Evolutionary conservation across 2,888 invertebrate genomes (phyloP), one percentile per base, ranked within the genome.

Genomic region (Rhimphoctona megacephalus): DNA sequence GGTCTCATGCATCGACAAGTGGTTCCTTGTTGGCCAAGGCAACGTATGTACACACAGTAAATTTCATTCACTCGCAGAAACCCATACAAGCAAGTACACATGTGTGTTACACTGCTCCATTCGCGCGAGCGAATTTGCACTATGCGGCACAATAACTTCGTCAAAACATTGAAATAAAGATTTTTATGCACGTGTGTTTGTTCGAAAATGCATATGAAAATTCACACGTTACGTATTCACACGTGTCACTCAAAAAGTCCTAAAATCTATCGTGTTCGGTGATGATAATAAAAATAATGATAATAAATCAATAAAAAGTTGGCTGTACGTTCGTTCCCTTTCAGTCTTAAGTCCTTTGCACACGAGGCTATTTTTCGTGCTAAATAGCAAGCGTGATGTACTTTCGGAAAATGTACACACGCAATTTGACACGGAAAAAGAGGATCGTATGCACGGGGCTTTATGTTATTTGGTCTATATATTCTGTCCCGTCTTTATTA

Each of bases 21-120:
- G 85, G 85, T 83, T 86, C 85, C 85, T 86, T 77, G 85, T 86
- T 80, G 83, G 76, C 83, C 70, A 39, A 83, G 76, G 83, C 76
- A 83, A 86, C 57, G 81, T 78, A 49, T 72, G 52, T 66, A 74
- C 77, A 67, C 39, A 74, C 82, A 72, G 74, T 83, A 57, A 76
- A 77, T 72, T 82, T 76, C 83, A 86, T 83, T 86, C 80, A 80
- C 74, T 57, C 36, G 66, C 43, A 7, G 30, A 61, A 17, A 30
- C 30, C 30, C 30, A 57, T 14, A 25, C 11, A 30, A 30, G 9
- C 43, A 25, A 1, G 19, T 9, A 36, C 39, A 49, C 33, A 49
- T 8, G 17, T 52, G 67, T 3, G 66, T 78, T 6, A 17, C 1
- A 33, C 19, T 49, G 49, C 36, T 70, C 54, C 57, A 39, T 66